Evolutionary conservation across 1,140 invertebrate genomes (phyloP), one percentile per base, ranked within the genome.

Genomic region (Camponotus floridanus): DNA sequence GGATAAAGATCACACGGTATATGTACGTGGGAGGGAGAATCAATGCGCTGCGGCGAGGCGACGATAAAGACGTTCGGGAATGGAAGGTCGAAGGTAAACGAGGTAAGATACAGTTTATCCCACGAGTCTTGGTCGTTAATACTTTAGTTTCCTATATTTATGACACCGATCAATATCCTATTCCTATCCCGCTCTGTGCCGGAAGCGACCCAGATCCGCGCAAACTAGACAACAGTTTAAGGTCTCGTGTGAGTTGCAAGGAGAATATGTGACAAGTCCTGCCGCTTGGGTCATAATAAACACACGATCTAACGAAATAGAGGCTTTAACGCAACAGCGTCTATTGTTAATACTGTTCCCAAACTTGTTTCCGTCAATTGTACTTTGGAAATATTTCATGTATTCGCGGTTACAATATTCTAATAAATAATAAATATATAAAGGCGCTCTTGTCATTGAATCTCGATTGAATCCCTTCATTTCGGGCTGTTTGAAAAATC

Each of bases 101-200:
- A 11, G 31, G 59, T 64, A 62, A 76, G 59, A 31, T 36, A 21
- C 26, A 68, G 68, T 39, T 83, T 83, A 83, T 83, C 79, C 57
- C 68, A 31, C 68, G 39, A 74, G 55, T 83, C 68, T 51, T 74
- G 55, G 18, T 15, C 68, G 31, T 83, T 83, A 83, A 83, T 83
- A 83, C 13, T 83, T 83, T 55, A 83, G 79, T 74, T 83, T 83
- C 39, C 31, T 18, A n/a, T 74, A 83, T 83, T 83, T 83, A 83
- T 31, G 68, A 57, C 68, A 26, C 39, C 68, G 71, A 83, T 83
- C 79, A 83, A 83, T 83, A 83, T 48, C 68, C 68, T 83, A 83
- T 74, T 83, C 55, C 79, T 48, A 83, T 74, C 68, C 6, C 55
- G 36, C 68, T 74, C 39, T 42, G 39, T 74, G 39, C 79, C 68